phyloP scores from a whole-genome alignment of 1,140 invertebrate genomes.

The Patella vulgata region DNA sequence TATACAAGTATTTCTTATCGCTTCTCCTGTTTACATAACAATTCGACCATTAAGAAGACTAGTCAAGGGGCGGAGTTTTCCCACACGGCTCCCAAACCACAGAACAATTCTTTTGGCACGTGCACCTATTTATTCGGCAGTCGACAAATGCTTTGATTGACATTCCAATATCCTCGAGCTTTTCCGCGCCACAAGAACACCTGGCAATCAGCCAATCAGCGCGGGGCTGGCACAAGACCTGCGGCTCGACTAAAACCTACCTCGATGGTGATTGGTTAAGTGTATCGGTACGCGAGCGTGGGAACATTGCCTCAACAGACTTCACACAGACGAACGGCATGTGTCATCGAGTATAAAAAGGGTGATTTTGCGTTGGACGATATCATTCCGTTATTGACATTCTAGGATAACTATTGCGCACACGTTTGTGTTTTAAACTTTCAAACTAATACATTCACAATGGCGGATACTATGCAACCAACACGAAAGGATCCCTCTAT shows the following conservation, averaged over 20 bases:
- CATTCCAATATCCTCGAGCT: conserved; percentile 29
- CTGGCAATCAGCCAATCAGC: conserved; percentile 40
- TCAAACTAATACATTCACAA: background rate
- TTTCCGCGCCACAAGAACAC: conserved; percentile 17
- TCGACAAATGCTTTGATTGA: conserved; percentile 41
- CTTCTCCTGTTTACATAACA: conserved; percentile 40
- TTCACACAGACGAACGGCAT: conserved; percentile 38
- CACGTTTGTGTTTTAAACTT: background rate
- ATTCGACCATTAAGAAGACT: conserved; percentile 24
- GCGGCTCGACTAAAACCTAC: conserved; percentile 19
- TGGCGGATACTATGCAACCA: conserved; percentile 12
- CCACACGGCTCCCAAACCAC: conserved; percentile 38
- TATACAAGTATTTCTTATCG: conserved; percentile 40
- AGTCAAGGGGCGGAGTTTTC: conserved; percentile 48
- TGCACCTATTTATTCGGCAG: conserved; percentile 44
- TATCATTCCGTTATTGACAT: conserved; percentile 12
- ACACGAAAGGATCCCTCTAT: conserved; percentile 22
- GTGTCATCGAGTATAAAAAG: conserved; percentile 39
- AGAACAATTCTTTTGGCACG: conserved; percentile 40
- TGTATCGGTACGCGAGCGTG: conserved; percentile 42
- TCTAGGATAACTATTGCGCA: background rate
- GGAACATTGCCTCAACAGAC: conserved; percentile 38
- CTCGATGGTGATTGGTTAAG: conserved; percentile 34
- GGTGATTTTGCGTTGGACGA: conserved; percentile 1
- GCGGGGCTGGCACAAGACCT: conserved; percentile 36